A percentile compares a stretch with the other conserved stretches of the same genome.
Conservation (phyloP, 1,140 invertebrate genomes). For the Papilio dardanus region DNA sequence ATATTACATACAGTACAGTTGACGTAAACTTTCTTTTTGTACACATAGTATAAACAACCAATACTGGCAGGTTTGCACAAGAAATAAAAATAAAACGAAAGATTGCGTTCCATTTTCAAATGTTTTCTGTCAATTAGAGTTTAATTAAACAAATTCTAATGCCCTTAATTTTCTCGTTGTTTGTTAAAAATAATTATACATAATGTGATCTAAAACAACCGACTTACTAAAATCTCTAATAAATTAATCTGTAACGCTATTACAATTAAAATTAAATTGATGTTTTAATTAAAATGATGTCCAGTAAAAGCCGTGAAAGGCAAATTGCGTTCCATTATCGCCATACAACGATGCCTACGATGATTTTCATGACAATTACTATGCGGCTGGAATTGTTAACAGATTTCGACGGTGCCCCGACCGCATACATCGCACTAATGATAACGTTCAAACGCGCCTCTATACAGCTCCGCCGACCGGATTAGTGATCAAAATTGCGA, state of each 20-base stretch:
- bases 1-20: background rate
- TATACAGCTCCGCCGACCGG: slow-evolving; percentile 7
- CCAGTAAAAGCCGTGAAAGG: background rate
- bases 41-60: background rate
- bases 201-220: background rate
- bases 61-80: background rate
- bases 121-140: too few relatives aligned
- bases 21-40: background rate
- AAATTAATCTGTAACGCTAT: background rate
- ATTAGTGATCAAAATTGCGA: slow-evolving; percentile 33
- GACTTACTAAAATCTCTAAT: too few relatives aligned
- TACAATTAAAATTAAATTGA: background rate
- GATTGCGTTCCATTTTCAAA: too few relatives aligned
- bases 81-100: too few relatives aligned
- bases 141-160: too few relatives aligned
- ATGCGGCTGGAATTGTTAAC: slow-evolving; percentile 12
- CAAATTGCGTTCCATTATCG: slow-evolving; percentile 4
- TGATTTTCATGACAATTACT: slow-evolving; percentile 33
- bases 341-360: slow-evolving; percentile 6
- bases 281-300: background rate
- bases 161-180: too few relatives aligned
- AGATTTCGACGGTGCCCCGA: slow-evolving; percentile 6
- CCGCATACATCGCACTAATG: slow-evolving; percentile 28
- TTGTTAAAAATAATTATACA: background rate
- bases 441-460: slow-evolving; percentile 25